These are phyloP conservation scores for Aratinga solstitialis DNA, from an alignment of 2,797 vertebrate genomes.

Conservation along the genomic window DNA sequence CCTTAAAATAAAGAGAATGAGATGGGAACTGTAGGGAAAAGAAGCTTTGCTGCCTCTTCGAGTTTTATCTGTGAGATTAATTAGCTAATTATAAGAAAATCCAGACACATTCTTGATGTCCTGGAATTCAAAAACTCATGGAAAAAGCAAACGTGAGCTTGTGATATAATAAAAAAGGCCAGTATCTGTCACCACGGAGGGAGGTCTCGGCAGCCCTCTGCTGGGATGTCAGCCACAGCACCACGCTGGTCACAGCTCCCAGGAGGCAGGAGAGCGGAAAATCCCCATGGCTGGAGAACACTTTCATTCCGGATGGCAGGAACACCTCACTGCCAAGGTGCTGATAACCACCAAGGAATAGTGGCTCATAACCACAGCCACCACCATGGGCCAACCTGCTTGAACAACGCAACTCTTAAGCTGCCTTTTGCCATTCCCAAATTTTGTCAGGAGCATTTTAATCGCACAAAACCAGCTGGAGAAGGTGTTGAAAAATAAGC, in stretches of 20 bases:
- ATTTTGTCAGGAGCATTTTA: not conserved
- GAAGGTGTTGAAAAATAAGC: not conserved
- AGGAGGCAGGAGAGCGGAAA: not conserved
- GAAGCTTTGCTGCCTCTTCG: not conserved
- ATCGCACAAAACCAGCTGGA: not conserved
- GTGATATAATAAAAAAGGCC: accelerated
- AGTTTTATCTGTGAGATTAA: not conserved
- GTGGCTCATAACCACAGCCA: accelerated
- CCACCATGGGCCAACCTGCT: accelerated
- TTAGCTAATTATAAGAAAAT: not conserved
- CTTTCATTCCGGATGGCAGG: accelerated
- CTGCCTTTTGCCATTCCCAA: not conserved
- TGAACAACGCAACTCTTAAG: accelerated
- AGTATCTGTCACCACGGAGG: not conserved
- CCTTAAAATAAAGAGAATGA: not conserved
- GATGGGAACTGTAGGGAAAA: not conserved
- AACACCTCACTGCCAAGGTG: accelerated
- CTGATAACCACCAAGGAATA: accelerated
- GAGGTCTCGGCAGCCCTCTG: not conserved
- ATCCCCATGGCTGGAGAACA: not conserved
- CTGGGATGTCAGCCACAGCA: not conserved
- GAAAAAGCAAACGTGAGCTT: not conserved
- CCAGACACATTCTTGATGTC: not conserved
- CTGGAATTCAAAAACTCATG: not conserved
- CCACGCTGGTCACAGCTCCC: not conserved